Evolutionary conservation across 2,113 vertebrate species (phyloP).

Genomic region (Cavia aperea): DNA sequence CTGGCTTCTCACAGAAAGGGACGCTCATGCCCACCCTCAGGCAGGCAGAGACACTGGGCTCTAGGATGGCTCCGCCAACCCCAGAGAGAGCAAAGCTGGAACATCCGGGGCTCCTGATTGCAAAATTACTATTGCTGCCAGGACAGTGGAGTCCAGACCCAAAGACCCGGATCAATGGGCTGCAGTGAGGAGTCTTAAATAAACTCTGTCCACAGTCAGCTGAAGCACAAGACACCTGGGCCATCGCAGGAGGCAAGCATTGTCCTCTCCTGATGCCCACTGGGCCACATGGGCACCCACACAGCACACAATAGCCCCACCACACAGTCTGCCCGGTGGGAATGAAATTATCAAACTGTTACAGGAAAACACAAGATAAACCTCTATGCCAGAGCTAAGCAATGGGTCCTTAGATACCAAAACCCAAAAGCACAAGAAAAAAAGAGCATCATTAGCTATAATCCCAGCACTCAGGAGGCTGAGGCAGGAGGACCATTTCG

Average conservation of each 20-base stretch:
- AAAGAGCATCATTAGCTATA: neutral
- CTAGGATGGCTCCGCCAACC: neutral
- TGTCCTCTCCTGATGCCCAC: neutral
- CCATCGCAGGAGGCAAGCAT: accelerated
- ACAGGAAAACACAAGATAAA: neutral
- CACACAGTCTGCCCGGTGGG: neutral
- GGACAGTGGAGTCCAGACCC: accelerated
- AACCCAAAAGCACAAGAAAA: neutral
- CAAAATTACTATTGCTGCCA: neutral
- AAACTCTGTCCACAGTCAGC: neutral
- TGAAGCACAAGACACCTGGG: neutral
- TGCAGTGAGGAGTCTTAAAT: neutral
- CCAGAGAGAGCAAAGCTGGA: too few species aligned
- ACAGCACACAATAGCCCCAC: neutral
- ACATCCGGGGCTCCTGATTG: accelerated
- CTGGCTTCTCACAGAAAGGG: neutral
- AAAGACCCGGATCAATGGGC: neutral
- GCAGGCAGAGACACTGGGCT: neutral
- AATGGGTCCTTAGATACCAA: neutral
- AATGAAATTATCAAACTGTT: neutral
- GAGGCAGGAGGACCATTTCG: too few species aligned
- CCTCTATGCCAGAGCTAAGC: neutral
- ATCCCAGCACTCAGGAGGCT: too few species aligned
- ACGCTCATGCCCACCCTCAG: neutral
- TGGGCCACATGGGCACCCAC: neutral